Evolutionary conservation across 2,113 vertebrate genomes (phyloP).

Genomic region (Ammodytes marinus): DNA sequence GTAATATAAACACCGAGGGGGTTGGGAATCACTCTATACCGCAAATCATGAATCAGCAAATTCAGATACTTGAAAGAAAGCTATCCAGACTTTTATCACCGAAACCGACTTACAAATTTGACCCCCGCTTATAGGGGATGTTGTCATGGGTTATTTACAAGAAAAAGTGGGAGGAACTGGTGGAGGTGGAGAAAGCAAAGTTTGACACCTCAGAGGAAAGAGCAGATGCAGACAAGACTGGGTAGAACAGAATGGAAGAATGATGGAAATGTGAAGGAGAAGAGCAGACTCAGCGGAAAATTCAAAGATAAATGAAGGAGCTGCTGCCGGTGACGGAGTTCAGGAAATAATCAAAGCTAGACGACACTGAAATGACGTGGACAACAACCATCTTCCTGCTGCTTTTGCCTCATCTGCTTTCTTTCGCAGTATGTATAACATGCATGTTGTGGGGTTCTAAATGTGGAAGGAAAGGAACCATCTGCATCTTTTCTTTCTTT

Average conservation of each 20-base stretch:
- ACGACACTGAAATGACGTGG: slow-evolving; percentile 73
- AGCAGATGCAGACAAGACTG: slow-evolving; percentile 24
- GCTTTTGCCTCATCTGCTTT: slow-evolving; percentile 67
- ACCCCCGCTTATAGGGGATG: slow-evolving; percentile 17
- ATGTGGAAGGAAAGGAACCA: not conserved
- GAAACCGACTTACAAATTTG: slow-evolving; percentile 3
- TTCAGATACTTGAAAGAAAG: slow-evolving; percentile 49
- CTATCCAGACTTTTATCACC: slow-evolving; percentile 36
- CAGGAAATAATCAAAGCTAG: slow-evolving; percentile 41
- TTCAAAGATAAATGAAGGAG: slow-evolving; percentile 44
- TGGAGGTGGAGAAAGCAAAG: slow-evolving; percentile 25
- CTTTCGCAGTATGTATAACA: slow-evolving; percentile 73
- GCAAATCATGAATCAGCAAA: slow-evolving; percentile 54
- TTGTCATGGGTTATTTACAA: slow-evolving; percentile 53
- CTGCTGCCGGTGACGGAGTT: slow-evolving; percentile 46
- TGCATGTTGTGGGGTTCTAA: slow-evolving; percentile 13
- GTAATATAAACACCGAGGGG: slow-evolving; percentile 45
- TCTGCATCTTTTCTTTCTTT: not conserved
- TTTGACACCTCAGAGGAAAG: slow-evolving; percentile 43
- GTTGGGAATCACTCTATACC: slow-evolving; percentile 48
- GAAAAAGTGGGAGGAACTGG: slow-evolving; percentile 56
- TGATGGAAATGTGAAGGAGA: slow-evolving; percentile 37
- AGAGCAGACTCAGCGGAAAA: slow-evolving; percentile 44
- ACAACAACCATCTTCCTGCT: slow-evolving; percentile 69
- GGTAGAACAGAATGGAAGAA: slow-evolving; percentile 6